Conservation (phyloP, 2,113 vertebrate genomes). For the Dunckerocampus dactyliophorus region DNA sequence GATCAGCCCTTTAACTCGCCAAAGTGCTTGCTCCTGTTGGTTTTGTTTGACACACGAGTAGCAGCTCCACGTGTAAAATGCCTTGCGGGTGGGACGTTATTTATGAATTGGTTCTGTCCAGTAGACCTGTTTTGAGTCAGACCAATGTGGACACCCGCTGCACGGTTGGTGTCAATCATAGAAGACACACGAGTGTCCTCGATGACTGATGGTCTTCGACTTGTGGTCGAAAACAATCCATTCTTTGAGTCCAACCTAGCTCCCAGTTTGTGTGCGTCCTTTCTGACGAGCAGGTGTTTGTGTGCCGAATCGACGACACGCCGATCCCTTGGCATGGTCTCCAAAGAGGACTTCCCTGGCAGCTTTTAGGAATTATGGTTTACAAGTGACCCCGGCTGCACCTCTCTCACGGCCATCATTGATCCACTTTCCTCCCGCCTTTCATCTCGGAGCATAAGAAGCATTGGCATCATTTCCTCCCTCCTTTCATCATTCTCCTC, state of each 20-base stretch:
- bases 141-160: no score
- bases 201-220: background rate
- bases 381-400: constrained; percentile 12
- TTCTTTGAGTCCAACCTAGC: background rate
- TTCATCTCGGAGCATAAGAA: constrained; percentile 2
- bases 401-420: constrained; percentile 16
- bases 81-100: no score
- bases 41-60: no score
- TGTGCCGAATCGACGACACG: background rate
- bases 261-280: background rate
- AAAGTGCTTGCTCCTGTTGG: no score
- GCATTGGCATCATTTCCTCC: constrained; percentile 17
- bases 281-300: background rate
- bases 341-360: constrained; percentile 1
- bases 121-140: no score
- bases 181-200: background rate
- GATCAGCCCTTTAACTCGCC: no score
- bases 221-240: background rate
- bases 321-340: constrained; percentile 1
- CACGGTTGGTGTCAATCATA: background rate
- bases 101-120: no score
- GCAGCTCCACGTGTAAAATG: no score
- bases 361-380: constrained; percentile 9
- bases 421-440: constrained; percentile 12
- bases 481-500: constrained; percentile 18